Evolutionary conservation across 1,140 invertebrate genomes (phyloP).

Genomic region (Arion vulgaris): DNA sequence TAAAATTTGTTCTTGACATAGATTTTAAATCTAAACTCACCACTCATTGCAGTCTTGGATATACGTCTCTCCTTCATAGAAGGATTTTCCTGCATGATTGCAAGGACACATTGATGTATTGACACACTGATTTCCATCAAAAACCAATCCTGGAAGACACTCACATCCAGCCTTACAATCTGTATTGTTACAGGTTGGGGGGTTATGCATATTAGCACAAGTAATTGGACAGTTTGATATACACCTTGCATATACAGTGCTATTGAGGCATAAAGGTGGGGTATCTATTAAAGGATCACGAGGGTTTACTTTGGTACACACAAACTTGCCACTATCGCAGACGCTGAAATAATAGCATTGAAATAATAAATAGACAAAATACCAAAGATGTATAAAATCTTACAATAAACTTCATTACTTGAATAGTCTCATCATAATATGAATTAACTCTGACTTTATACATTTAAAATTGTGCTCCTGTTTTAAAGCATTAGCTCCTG

Average conservation of each 20-base stretch:
- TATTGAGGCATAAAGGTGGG: conserved; percentile 64
- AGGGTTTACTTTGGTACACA: conserved; percentile 71
- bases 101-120: conserved; percentile 84
- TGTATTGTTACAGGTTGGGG: conserved; percentile 71
- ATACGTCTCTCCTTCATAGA: conserved; percentile 82
- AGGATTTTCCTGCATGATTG: conserved; percentile 86
- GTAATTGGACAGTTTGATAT: conserved; percentile 82
- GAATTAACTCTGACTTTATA: too few relatives aligned
- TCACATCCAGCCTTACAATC: conserved; percentile 83
- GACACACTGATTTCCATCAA: conserved; percentile 80
- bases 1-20: too few relatives aligned
- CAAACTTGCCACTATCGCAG: conserved; percentile 74
- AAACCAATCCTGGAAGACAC: conserved; percentile 78
- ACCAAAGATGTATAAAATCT: too few relatives aligned
- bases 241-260: conserved; percentile 83
- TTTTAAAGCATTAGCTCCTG: too few relatives aligned
- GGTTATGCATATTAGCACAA: conserved; percentile 85
- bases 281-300: conserved; percentile 74
- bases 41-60: conserved; percentile 88
- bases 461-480: too few relatives aligned
- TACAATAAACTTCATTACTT: too few relatives aligned
- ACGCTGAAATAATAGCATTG: conserved; percentile 77
- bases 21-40: conserved; percentile 72
- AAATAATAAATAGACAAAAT: neutral
- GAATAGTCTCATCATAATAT: too few relatives aligned